Evolutionary conservation across 2,888 invertebrate species (phyloP), one percentile per base, ranked within the genome.

Genomic region (Nomada ferruginata): DNA sequence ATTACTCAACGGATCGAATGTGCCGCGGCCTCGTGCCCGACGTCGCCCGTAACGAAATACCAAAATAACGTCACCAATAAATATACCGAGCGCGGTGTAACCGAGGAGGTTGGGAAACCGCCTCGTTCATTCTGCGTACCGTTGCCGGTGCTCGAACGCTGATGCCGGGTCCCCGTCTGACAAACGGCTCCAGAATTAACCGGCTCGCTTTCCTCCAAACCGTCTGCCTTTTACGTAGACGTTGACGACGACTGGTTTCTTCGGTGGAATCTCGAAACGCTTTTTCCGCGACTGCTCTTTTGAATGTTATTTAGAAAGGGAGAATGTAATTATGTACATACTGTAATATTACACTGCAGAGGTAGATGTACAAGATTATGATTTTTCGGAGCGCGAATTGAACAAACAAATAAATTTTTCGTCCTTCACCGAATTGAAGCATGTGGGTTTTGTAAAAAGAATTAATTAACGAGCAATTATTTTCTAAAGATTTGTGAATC

Each of bases 1-100:
- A 93, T 93, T 93, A 93, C 91, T 93, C 93, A 93, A 90, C 91
- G 91, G 92, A 93, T 93, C 93, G 93, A 93, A 93, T 88, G 92
- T 90, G 90, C 89, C 87, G 91, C 83, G 89, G 86, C 89, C 88
- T 86, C 85, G 89, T 87, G 88, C 89, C 90, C 91, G 90, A 92
- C 92, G 89, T 89, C 90, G 89, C 82, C 87, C 89, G 92, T 92
- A 93, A 93, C 92, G 93, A 90, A 92, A 93, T 93, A 93, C 93
- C 91, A 91, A 93, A 93, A 93, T 93, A 93, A 93, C 93, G 92
- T 92, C 92, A 91, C 92, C 92, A 91, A 93, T 92, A 93, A 93
- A 93, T 93, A 92, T 92, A 92, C 90, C 83, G 78, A 69, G 84
- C 70, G 85, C 78, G 79, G 78, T 81, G 77, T 74, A 60, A 82